Evolutionary conservation across 2,113 vertebrate species (phyloP).

Genomic region (Propithecus coquereli): DNA sequence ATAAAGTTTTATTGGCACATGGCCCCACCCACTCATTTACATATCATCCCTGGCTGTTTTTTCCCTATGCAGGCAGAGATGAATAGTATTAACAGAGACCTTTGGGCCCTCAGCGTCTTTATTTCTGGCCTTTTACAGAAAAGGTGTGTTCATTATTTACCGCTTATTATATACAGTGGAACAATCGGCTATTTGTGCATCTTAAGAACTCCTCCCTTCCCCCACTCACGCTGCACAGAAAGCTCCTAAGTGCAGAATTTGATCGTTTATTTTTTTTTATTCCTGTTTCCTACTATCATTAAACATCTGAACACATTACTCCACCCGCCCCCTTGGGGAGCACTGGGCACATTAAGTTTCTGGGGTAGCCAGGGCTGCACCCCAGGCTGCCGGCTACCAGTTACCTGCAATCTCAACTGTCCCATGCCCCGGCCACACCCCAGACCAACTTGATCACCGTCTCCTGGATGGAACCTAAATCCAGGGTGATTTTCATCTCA

Average conservation of each 20-base stretch:
- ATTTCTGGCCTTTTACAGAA: background rate
- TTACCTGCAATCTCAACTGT: background rate
- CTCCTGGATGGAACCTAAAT: background rate
- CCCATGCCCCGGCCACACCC: background rate
- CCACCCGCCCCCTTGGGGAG: background rate
- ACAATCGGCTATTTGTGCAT: background rate
- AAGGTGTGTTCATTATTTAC: background rate
- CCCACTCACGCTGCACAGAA: too few relatives aligned
- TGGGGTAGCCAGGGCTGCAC: rapidly evolving
- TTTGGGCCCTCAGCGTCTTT: background rate
- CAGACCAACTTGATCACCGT: background rate
- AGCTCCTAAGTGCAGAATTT: background rate
- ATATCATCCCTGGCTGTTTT: background rate
- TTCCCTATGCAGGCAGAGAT: background rate
- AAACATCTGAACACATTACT: background rate
- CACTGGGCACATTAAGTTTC: background rate
- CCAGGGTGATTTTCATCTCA: background rate
- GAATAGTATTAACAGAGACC: background rate
- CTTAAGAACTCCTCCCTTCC: background rate
- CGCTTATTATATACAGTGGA: background rate
- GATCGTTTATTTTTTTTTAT: background rate
- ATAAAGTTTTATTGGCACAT: conserved; percentile 20
- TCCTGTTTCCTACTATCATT: background rate
- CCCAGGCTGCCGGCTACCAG: too few relatives aligned
- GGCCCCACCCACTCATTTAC: background rate